Evolutionary conservation across 37 sponge, comb jelly and placozoan species (phyloP).

Genomic region (Beroe ovata): DNA sequence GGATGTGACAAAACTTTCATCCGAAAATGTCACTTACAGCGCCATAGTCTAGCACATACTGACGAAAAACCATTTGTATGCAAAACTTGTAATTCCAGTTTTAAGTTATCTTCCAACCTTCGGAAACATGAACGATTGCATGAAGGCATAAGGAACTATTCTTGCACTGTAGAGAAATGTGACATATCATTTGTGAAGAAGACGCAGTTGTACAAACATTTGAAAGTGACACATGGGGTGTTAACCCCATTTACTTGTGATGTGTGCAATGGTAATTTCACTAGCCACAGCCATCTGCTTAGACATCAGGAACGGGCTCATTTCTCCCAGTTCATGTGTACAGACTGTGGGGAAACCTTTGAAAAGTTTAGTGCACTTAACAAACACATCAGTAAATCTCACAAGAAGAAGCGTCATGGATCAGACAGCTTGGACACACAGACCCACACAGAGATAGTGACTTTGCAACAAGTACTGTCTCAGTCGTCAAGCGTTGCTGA

Average conservation of each 20-base stretch:
- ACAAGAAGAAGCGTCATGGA: constrained; percentile 3
- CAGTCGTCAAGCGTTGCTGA: no score
- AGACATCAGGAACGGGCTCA: constrained; percentile 2
- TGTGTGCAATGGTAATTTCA: constrained; percentile 10
- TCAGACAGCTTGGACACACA: neutral
- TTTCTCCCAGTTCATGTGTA: constrained; percentile 60
- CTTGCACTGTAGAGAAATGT: constrained; percentile 8
- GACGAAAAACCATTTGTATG: neutral
- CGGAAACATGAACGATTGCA: constrained; percentile 38
- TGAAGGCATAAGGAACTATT: constrained; percentile 1
- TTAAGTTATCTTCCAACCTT: neutral
- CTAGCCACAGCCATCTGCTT: constrained; percentile 10
- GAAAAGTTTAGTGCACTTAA: constrained; percentile 48
- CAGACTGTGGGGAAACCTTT: constrained; percentile 25
- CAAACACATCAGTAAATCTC: constrained; percentile 16
- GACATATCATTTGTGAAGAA: constrained; percentile 19
- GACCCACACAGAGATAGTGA: neutral
- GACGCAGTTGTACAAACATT: constrained; percentile 40
- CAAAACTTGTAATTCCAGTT: constrained; percentile 1
- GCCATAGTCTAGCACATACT: constrained; percentile 13
- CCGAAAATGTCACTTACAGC: constrained; percentile 9
- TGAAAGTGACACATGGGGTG: neutral
- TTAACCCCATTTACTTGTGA: constrained; percentile 19
- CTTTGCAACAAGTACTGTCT: no score
- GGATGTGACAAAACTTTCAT: constrained; percentile 51